Conservation (phyloP, 2,113 vertebrate genomes). For the Psilopsiagon aymara region DNA sequence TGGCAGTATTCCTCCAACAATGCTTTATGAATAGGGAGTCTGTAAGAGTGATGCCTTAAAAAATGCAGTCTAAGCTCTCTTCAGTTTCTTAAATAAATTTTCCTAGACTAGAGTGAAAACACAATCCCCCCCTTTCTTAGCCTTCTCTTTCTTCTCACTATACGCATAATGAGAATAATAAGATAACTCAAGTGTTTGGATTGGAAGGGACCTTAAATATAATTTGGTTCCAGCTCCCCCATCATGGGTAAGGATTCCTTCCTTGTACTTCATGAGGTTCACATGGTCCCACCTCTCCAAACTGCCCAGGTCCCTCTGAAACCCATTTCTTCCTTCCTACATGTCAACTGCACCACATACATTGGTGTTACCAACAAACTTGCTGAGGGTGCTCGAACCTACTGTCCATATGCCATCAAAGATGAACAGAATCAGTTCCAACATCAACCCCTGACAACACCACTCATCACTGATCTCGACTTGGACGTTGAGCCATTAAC, state of each 20-base stretch:
- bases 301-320: background rate
- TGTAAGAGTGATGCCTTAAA: background rate
- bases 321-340: background rate
- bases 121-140: background rate
- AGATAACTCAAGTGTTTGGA: background rate
- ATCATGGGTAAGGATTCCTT: background rate
- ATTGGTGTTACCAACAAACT: background rate
- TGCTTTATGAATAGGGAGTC: background rate
- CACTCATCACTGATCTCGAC: background rate
- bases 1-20: background rate
- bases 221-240: background rate
- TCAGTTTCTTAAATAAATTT: background rate
- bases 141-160: background rate
- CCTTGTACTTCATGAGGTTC: background rate
- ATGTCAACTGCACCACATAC: background rate
- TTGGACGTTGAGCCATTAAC: background rate
- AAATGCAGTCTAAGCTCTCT: background rate
- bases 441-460: background rate
- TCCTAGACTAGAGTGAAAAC: background rate
- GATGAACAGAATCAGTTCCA: background rate
- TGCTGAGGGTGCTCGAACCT: background rate
- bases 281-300: background rate
- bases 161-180: background rate
- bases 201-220: background rate
- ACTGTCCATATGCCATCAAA: background rate